phyloP scores from a whole-genome alignment of 2,113 vertebrate genomes.

The Neolamprologus cancellatus region DNA sequence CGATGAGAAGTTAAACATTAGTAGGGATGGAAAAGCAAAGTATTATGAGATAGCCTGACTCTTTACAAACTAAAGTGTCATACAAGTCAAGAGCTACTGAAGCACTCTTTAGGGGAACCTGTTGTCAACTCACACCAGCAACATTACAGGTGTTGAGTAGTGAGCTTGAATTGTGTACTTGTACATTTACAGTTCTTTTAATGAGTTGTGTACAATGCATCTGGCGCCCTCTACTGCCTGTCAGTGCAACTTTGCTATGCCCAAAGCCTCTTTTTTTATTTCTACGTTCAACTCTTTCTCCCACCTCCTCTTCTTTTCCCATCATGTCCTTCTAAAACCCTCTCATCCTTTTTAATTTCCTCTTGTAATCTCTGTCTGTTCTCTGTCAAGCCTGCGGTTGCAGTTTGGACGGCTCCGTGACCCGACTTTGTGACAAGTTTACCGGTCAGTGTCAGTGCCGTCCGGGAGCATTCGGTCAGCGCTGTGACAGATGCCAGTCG shows the following conservation, averaged over 20 bases:
- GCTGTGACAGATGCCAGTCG: constrained; percentile 81
- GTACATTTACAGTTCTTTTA: neutral
- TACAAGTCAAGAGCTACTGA: neutral
- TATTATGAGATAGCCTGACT: neutral
- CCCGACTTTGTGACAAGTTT: constrained; percentile 77
- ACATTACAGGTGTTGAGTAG: neutral
- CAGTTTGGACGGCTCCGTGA: constrained; percentile 79
- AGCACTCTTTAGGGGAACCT: neutral
- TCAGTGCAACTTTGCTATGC: neutral
- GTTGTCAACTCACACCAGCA: neutral
- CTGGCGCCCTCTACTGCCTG: constrained; percentile 37
- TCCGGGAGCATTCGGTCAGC: constrained; percentile 79
- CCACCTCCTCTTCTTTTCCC: neutral
- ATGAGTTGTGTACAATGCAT: neutral
- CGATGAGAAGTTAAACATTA: neutral
- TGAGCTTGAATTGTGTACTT: neutral
- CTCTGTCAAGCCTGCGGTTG: constrained; percentile 81
- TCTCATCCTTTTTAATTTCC: neutral
- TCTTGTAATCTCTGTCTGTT: neutral
- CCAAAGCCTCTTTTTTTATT: neutral
- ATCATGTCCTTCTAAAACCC: neutral
- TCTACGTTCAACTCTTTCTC: neutral
- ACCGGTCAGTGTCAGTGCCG: constrained; percentile 87
- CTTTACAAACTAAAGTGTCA: neutral
- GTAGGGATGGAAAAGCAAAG: neutral